Conservation (phyloP, 1,140 invertebrate genomes). For the Battus philenor region DNA sequence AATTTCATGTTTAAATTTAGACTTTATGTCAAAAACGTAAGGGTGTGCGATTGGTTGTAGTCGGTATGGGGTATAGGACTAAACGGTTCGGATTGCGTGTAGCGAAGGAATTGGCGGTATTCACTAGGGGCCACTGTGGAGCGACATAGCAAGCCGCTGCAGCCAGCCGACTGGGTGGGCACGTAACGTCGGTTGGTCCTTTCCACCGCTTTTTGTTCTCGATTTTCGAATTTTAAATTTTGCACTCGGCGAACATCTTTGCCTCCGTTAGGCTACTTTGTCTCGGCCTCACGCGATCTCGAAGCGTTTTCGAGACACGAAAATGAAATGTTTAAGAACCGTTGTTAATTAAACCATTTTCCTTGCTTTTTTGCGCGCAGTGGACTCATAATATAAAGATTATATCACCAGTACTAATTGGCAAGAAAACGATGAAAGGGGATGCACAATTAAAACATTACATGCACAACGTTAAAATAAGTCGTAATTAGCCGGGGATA, state of each 20-base stretch:
- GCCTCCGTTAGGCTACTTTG: slow-evolving; percentile 27
- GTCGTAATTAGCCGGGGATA: slow-evolving; percentile 58
- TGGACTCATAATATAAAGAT: slow-evolving; percentile 48
- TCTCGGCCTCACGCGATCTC: slow-evolving; percentile 29
- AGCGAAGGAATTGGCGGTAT: slow-evolving; percentile 70
- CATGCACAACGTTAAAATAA: slow-evolving; percentile 55
- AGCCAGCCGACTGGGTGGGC: slow-evolving; percentile 61
- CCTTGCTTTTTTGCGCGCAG: slow-evolving; percentile 15
- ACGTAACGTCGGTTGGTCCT: slow-evolving; percentile 52
- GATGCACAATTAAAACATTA: slow-evolving; percentile 70
- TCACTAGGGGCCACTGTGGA: slow-evolving; percentile 58
- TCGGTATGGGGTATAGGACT: slow-evolving; percentile 32
- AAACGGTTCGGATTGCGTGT: slow-evolving; percentile 38
- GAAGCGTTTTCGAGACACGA: slow-evolving; percentile 28
- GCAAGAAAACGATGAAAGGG: slow-evolving; percentile 43
- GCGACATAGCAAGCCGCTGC: slow-evolving; percentile 42
- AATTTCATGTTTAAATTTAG: slow-evolving; percentile 18
- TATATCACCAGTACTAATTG: slow-evolving; percentile 41
- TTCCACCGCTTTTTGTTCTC: slow-evolving; percentile 48
- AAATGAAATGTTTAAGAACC: slow-evolving; percentile 18
- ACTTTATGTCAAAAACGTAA: slow-evolving; percentile 24
- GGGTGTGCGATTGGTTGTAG: slow-evolving; percentile 28
- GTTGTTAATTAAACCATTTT: slow-evolving; percentile 32
- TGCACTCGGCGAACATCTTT: slow-evolving; percentile 45
- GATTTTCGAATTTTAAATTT: slow-evolving; percentile 57